A percentile compares a stretch with the other conserved stretches of the same genome.
These are phyloP conservation scores for Thera britannica DNA, from an alignment of 2,888 invertebrate species.

Conservation along the genomic window DNA sequence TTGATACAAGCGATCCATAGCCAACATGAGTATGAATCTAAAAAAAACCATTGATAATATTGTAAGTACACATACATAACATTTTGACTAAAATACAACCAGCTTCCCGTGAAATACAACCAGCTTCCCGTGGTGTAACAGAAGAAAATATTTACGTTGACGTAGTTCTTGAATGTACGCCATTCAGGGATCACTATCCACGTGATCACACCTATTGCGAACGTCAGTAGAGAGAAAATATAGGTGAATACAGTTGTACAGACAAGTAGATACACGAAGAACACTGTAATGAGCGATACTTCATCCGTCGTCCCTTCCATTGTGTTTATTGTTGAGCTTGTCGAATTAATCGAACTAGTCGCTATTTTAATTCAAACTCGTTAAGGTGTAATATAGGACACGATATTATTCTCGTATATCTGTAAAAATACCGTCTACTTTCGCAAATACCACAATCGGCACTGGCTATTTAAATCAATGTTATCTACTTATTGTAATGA, in stretches of 20 bases:
- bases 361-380: not conserved
- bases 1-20: conserved; percentile 6
- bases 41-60: conserved; percentile 3
- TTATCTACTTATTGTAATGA: not conserved
- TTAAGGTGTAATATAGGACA: too few relatives aligned
- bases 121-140: not conserved
- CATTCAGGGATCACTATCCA: conserved; percentile 19
- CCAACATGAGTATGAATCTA: conserved; percentile 15
- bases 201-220: conserved; percentile 7
- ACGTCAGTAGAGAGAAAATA: not conserved
- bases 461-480: not conserved
- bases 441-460: not conserved
- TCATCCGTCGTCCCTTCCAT: not conserved
- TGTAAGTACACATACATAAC: not conserved
- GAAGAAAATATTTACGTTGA: conserved; percentile 10
- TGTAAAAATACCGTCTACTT: not conserved
- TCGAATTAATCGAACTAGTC: not conserved
- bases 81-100: not conserved
- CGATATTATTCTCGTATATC: too few relatives aligned
- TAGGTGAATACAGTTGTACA: not conserved
- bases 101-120: not conserved
- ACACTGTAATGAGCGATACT: not conserved
- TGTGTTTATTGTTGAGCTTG: not conserved
- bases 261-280: not conserved
- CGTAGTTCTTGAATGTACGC: conserved; percentile 19